Percentiles rank a stretch among this genome's conserved stretches.
These are phyloP conservation scores for Andrena praecox DNA, from an alignment of 2,888 invertebrate species.

Conservation along the genomic window DNA sequence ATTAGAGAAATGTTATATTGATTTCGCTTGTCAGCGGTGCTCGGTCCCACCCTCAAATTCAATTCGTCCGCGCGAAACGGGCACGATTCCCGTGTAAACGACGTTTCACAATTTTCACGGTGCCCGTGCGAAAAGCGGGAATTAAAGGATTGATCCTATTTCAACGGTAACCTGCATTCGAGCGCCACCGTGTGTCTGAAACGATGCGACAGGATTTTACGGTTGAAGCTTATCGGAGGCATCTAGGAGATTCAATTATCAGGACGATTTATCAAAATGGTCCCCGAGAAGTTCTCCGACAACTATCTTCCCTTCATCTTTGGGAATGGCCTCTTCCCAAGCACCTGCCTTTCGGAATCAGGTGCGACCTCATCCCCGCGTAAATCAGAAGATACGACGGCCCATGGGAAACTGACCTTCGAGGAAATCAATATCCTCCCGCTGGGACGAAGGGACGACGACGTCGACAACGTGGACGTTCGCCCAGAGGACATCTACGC, in stretches of 20 bases:
- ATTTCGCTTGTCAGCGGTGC: constrained; percentile 41
- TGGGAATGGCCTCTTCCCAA: constrained; percentile 13
- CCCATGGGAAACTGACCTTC: constrained; percentile 73
- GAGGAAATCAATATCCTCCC: constrained; percentile 76
- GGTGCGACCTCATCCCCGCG: constrained; percentile 54
- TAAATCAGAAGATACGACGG: constrained; percentile 63
- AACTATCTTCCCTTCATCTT: constrained; percentile 46
- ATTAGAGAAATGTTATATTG: constrained; percentile 43
- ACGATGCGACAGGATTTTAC: background rate
- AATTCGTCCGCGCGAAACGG: constrained; percentile 11
- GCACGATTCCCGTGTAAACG: constrained; percentile 19
- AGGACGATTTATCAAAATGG: constrained; percentile 49
- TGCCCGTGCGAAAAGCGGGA: background rate
- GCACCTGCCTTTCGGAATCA: constrained; percentile 64
- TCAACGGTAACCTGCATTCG: background rate
- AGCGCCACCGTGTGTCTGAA: background rate
- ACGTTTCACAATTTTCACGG: constrained; percentile 6
- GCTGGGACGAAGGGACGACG: constrained; percentile 48
- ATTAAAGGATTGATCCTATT: background rate
- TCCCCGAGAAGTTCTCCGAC: background rate
- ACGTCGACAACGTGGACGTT: constrained; percentile 32
- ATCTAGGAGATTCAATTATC: constrained; percentile 54
- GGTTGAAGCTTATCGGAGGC: background rate
- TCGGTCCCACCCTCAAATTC: constrained; percentile 12
- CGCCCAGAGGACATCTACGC: constrained; percentile 27